Base-by-base conservation (phyloP, 2,888 invertebrate species). In the Eupithecia tripunctaria region DNA sequence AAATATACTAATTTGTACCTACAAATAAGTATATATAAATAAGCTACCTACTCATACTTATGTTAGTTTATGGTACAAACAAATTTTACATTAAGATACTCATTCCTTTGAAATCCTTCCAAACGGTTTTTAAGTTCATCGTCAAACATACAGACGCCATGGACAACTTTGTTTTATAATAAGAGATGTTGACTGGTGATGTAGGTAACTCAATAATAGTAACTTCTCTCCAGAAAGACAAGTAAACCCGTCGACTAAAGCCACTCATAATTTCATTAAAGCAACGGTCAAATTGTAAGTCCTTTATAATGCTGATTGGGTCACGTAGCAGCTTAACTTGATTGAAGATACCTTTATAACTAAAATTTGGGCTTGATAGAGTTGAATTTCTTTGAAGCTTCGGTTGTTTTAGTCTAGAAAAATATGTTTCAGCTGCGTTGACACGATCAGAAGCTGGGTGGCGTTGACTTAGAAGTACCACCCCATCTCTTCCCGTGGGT, bases 221-320 rank as follows among this genome's bases (percentile, higher is more conserved):
- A 56, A 21, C 12, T 51, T 56, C 56, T 56, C 56, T 25, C 56
- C 5, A 56, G 25, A 14, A 51, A 21, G 3, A 25, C 4, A 56
- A 56, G 56, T 56, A 25, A 56, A 56, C 25, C 56, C 25, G 25
- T 12, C 3, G 12, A 56, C 56, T 56, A 14, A 56, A 56, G 56
- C 5, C 56, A 56, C 56, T 56, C 12, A 25, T 56, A 56, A 56
- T 56, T 56, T 56, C 56, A 25, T 56, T 56, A 56, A n/a, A 65
- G 41, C 10, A 29, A 66, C 47, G 66, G 29, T 29, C 66, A 66
- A 51, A 47, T 47, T 27, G 21, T 43, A 29, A 32, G 32, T 2
- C 62, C 43, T 68, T 62, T 43, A 14, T 15, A 41, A 60, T 60
- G 43, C 29, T 68, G 62, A 68, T 68, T 60, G 62, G 62, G 68